These are phyloP conservation scores for Biston stratarius DNA, from an alignment of 2,888 invertebrate genomes.

Conservation along the genomic window DNA sequence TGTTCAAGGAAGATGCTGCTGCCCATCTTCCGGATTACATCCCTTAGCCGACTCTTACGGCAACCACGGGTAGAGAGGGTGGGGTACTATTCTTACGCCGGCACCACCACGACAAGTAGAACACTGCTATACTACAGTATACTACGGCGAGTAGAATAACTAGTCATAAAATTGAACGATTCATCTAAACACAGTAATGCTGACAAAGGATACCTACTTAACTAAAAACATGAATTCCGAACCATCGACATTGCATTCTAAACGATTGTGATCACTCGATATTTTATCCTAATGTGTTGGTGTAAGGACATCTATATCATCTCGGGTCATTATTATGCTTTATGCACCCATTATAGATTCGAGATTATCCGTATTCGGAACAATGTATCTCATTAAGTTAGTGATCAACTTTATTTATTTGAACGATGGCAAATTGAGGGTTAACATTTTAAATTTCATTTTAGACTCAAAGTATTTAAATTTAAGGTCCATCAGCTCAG, in stretches of 20 bases:
- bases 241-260: slow-evolving; percentile 33
- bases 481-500: slow-evolving; percentile 1
- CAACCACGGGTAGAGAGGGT: too few species aligned
- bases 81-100: too few species aligned
- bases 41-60: too few species aligned
- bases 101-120: too few species aligned
- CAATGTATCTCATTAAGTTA: slow-evolving; percentile 50
- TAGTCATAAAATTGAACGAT: not conserved
- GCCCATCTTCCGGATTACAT: too few species aligned
- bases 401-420: slow-evolving; percentile 10
- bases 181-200: not conserved
- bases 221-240: slow-evolving; percentile 15
- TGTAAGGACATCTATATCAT: slow-evolving; percentile 54
- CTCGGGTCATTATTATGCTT: slow-evolving; percentile 45
- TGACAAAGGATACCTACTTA: slow-evolving; percentile 10
- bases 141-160: too few species aligned
- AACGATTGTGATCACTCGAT: slow-evolving; percentile 49
- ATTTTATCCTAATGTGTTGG: slow-evolving; percentile 54
- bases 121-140: too few species aligned
- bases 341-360: slow-evolving; percentile 51
- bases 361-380: slow-evolving; percentile 52
- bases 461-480: not conserved
- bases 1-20: too few species aligned
- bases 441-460: not conserved
- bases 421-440: not conserved